Conservation (phyloP, 2,888 invertebrate genomes). For the Podabrus alpinus region DNA sequence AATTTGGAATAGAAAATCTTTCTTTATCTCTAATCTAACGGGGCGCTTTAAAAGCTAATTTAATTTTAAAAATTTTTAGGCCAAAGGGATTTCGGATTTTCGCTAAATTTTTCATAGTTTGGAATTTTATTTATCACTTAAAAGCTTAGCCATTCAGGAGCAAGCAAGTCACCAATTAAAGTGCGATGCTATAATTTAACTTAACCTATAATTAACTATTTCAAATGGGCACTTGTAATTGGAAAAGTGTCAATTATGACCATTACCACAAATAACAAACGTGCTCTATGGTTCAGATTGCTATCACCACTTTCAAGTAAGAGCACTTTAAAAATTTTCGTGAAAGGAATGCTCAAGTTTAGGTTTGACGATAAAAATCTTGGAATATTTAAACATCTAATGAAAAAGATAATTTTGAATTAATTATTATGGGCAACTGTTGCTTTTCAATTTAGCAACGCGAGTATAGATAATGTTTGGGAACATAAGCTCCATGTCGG, state of each 20-base stretch:
- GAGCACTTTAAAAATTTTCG: background rate
- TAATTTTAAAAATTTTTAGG: background rate
- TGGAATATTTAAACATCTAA: background rate
- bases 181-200: background rate
- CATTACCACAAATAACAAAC: background rate
- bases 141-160: background rate
- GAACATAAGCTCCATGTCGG: slow-evolving; percentile 15
- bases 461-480: slow-evolving; percentile 9
- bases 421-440: slow-evolving; percentile 6
- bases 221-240: background rate
- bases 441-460: background rate
- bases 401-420: background rate
- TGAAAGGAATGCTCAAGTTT: background rate
- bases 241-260: background rate
- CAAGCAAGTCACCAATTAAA: background rate
- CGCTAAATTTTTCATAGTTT: background rate
- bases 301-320: background rate
- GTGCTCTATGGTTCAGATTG: background rate
- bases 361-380: background rate
- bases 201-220: background rate
- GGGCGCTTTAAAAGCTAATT: background rate
- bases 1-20: background rate
- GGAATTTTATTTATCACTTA: background rate
- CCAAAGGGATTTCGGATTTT: background rate
- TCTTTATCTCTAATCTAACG: background rate